Evolutionary conservation across 2,888 invertebrate species (phyloP).

Genomic region (Andrena bicolor): DNA sequence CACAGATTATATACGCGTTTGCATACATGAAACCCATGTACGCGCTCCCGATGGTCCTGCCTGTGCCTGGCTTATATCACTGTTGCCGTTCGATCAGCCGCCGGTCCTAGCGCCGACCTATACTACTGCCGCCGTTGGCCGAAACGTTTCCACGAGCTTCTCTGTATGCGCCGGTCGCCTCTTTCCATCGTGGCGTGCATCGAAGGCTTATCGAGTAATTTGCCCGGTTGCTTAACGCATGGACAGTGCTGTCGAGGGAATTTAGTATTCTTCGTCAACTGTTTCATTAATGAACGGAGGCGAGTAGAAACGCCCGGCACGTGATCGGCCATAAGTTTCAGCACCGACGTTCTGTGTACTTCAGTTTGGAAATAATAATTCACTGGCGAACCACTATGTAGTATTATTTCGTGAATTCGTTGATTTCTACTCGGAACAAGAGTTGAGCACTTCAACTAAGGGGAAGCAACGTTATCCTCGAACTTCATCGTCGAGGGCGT

Average conservation of each 20-base stretch:
- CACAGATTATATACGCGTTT: constrained; percentile 67
- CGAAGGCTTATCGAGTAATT: constrained; percentile 47
- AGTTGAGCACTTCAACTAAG: neutral
- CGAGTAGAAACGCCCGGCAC: neutral
- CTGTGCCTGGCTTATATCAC: constrained; percentile 58
- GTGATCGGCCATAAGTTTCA: neutral
- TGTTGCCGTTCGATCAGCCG: constrained; percentile 53
- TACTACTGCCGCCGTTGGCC: constrained; percentile 32
- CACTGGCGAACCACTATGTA: neutral
- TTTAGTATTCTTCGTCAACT: too few relatives aligned
- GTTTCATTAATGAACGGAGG: neutral
- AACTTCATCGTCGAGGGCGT: neutral
- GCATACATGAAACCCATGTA: constrained; percentile 62
- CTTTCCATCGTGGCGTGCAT: constrained; percentile 5
- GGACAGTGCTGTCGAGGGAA: neutral
- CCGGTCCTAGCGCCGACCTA: constrained; percentile 25
- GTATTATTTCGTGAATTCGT: too few relatives aligned
- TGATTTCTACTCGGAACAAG: neutral
- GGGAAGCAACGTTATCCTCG: neutral
- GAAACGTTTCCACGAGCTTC: constrained; percentile 41
- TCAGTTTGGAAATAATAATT: neutral
- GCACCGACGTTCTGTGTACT: too few relatives aligned
- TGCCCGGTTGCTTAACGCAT: constrained; percentile 21
- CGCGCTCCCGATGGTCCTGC: constrained; percentile 43
- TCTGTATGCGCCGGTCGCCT: constrained; percentile 48